Base-by-base conservation (phyloP, 2,888 invertebrate species). In the Scaptomyza flava region DNA sequence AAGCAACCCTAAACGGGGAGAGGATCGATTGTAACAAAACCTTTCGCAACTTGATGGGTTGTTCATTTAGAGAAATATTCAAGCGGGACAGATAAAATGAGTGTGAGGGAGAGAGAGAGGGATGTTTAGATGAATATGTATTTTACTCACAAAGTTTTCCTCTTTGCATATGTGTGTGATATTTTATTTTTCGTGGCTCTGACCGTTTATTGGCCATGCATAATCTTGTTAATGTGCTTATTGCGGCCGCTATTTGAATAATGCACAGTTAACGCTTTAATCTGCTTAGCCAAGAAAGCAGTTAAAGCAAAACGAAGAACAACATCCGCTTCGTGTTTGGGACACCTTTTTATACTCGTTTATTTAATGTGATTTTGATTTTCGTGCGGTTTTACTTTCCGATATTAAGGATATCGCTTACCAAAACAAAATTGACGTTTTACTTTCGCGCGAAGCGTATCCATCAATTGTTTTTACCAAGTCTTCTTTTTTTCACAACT, bases 241-340 rank as follows among this genome's bases (percentile, higher is more conserved):
- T 67, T 80, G 87, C 67, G 73, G 76, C 72, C 66, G 64, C 67
- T 68, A 87, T 86, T 83, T 85, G 86, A 83, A 83, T 89, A 91
- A 90, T 90, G 90, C 87, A 81, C 87, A 89, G 84, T 90, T 90
- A 87, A 84, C 91, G 91, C 90, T 91, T 90, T 91, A 91, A 91
- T 90, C 75, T 89, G 89, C 90, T 91, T 91, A 91, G 71, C 63
- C 51, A 30, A n/a, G 36, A 8, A 30, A 30, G 30, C 20, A 14
- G 30, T 9, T 34, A n/a, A 36, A 34, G 20, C 6, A 23, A 5
- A 1, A 6, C 33, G 27, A 27, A 20, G 33, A 58, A 58, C 20
- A 30, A 43, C 60, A 53, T 66, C 68, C 66, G 67, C 43, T 17
- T 36, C 36, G 36, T 11, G n/a, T 33, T 42, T 34, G 47, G 41